Evolutionary conservation across 2,888 invertebrate species (phyloP).

Genomic region (Venusia cambrica): DNA sequence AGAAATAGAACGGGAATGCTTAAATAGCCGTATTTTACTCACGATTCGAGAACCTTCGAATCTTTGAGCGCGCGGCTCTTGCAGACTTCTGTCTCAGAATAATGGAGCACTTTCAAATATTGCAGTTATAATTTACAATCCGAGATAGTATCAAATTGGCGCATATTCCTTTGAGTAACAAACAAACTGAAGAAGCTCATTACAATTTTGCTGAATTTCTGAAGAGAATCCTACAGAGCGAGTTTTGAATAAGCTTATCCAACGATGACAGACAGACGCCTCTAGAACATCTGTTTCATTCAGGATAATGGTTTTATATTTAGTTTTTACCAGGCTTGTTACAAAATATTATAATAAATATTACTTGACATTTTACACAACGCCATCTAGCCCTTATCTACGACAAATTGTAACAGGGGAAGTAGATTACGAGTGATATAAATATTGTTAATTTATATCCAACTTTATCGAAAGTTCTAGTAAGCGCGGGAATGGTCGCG

Average conservation of each 20-base stretch:
- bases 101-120: conserved; percentile 3
- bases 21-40: too few relatives aligned
- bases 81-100: conserved; percentile 1
- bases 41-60: too few relatives aligned
- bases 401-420: too few relatives aligned
- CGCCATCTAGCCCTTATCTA: too few relatives aligned
- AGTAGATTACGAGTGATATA: too few relatives aligned
- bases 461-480: too few relatives aligned
- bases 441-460: too few relatives aligned
- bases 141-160: conserved; percentile 1
- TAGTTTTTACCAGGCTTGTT: conserved; percentile 5
- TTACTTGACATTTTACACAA: too few relatives aligned
- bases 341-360: too few relatives aligned
- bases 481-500: too few relatives aligned
- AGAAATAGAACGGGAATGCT: conserved; percentile 1
- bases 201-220: conserved; percentile 10
- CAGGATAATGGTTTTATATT: conserved; percentile 1
- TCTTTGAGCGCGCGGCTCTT: too few relatives aligned
- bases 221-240: conserved; percentile 2
- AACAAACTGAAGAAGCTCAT: conserved; percentile 13
- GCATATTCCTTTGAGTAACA: conserved; percentile 3
- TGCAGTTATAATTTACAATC: not conserved
- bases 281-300: conserved; percentile 6
- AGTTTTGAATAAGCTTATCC: conserved; percentile 13
- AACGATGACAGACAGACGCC: conserved; percentile 3